These are phyloP conservation scores for Conomelus anceps DNA, from an alignment of 2,888 invertebrate species.

Conservation along the genomic window DNA sequence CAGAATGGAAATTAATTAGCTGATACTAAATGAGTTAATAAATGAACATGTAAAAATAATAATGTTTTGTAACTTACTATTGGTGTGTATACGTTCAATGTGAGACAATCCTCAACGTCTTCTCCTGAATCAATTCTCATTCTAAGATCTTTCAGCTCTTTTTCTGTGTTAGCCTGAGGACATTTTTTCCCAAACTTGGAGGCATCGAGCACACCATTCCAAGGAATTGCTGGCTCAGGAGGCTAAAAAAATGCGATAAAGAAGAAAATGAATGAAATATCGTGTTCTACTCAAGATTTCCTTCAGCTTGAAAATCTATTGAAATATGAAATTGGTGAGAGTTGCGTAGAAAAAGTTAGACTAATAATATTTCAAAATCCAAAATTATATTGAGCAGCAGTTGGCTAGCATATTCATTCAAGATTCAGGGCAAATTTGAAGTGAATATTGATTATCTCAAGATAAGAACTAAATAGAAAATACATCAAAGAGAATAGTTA, in stretches of 20 bases:
- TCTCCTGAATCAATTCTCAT: slow-evolving; percentile 23
- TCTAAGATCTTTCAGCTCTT: slow-evolving; percentile 27
- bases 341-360: no score
- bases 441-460: no score
- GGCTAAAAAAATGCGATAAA: slow-evolving; percentile 30
- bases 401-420: no score
- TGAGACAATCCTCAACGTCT: slow-evolving; percentile 41
- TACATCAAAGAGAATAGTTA: no score
- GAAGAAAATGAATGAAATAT: not conserved
- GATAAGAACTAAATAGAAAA: no score
- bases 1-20: no score
- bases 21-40: no score
- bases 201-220: slow-evolving; percentile 34
- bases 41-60: no score
- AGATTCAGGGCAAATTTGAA: no score
- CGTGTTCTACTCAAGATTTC: not conserved
- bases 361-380: no score
- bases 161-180: slow-evolving; percentile 32
- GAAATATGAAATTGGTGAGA: no score
- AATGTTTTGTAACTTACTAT: slow-evolving; percentile 33
- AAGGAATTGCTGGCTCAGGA: slow-evolving; percentile 31
- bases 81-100: slow-evolving; percentile 42
- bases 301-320: not conserved
- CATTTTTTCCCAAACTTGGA: slow-evolving; percentile 33
- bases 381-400: no score